Evolutionary conservation across 2,888 invertebrate species (phyloP), one percentile per base, ranked within the genome.

Genomic region (Diarsia brunnea): DNA sequence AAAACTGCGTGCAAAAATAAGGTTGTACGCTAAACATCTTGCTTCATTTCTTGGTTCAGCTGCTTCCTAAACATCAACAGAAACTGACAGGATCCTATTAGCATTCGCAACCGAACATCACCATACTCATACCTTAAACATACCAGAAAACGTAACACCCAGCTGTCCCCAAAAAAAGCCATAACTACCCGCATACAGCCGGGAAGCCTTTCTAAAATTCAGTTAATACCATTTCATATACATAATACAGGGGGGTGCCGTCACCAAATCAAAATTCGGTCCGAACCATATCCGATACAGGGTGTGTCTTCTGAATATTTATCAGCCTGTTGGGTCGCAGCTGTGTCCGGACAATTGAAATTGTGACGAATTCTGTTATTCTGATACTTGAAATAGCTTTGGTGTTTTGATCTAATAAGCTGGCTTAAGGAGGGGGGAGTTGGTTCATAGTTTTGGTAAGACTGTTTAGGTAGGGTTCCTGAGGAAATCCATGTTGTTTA

Each of bases 221-320:
- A 82, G 87, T 88, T 78, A 89, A 88, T 84, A 84, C 83, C 64
- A 79, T 82, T 82, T 81, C 77, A 82, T 87, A 87, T 86, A 81
- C 89, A 89, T 87, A 82, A 81, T 86, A 84, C 75, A 81, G 63
- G 75, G 61, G 75, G 67, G 31, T 45, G 38, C 69, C 76, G 84
- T 81, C 74, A 81, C 87, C 78, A 85, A 89, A 91, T 92, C 92
- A 89, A 88, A 91, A 92, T 90, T 89, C 90, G 90, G 85, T 81
- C 76, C 75, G 71, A 70, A 70, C 78, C 69, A 81, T 73, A 78
- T 74, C 84, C 79, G 83, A 82, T 82, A 84, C 78, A 79, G 84
- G 84, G 71, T 85, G 70, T 86, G 87, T 87, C 90, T 86, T 70
- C 88, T 93, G 93, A 92, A 93, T 93, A 93, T 93, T 92, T 93